These are phyloP conservation scores for Stegastes partitus DNA, from an alignment of 2,113 vertebrate species.

Conservation along the genomic window DNA sequence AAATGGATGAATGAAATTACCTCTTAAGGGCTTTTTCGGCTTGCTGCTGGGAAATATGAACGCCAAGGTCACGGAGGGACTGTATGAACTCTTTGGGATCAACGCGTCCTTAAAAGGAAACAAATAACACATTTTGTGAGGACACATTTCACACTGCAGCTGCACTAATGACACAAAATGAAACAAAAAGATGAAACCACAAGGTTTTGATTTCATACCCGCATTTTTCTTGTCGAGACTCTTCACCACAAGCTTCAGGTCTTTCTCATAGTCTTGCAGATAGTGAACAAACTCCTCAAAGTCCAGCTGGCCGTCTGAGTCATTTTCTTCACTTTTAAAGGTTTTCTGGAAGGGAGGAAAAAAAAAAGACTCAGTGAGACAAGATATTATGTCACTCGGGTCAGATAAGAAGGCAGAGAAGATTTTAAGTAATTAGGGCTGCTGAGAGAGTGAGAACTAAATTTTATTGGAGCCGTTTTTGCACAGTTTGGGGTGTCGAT, in stretches of 20 bases:
- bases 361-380: not conserved
- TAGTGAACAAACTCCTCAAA: slow-evolving; percentile 98
- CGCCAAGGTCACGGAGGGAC: slow-evolving; percentile 93
- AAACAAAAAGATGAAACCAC: rapidly evolving
- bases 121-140: not conserved
- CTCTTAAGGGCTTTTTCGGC: slow-evolving; percentile 93
- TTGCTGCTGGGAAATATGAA: slow-evolving; percentile 93
- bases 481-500: no score
- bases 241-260: slow-evolving; percentile 94
- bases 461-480: no score
- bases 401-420: no score
- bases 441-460: no score
- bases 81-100: slow-evolving; percentile 92
- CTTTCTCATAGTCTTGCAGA: slow-evolving; percentile 96
- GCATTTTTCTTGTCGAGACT: slow-evolving; percentile 92
- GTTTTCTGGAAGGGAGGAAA: slow-evolving; percentile 87
- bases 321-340: slow-evolving; percentile 87
- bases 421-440: no score
- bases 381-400: no score
- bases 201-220: slow-evolving; percentile 78
- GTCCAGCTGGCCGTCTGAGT: slow-evolving; percentile 91
- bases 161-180: no score
- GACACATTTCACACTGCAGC: no score
- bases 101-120: slow-evolving; percentile 84
- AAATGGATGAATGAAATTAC: slow-evolving; percentile 72